These are phyloP conservation scores for Bucco capensis DNA, from an alignment of 2,113 vertebrate species.

Conservation along the genomic window DNA sequence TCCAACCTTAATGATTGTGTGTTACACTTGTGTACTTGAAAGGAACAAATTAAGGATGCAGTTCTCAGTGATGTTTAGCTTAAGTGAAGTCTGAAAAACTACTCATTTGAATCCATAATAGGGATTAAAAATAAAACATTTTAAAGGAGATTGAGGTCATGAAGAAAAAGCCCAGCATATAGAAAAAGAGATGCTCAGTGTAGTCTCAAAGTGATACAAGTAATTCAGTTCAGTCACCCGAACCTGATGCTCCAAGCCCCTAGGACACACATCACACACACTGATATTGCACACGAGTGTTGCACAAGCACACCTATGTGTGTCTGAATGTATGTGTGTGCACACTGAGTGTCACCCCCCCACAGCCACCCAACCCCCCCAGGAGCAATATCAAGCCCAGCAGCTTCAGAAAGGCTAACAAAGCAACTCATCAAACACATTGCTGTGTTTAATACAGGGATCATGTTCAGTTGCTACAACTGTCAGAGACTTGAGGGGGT, in stretches of 20 bases:
- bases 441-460: not conserved
- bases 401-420: not conserved
- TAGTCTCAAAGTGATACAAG: not conserved
- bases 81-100: not conserved
- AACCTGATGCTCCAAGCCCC: not conserved
- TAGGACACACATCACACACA: accelerated
- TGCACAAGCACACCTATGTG: not conserved
- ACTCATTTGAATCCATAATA: not conserved
- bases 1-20: too few relatives aligned
- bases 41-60: not conserved
- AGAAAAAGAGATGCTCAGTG: not conserved
- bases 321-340: not conserved
- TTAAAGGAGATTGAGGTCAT: not conserved
- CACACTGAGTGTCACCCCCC: accelerated
- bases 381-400: not conserved
- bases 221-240: not conserved
- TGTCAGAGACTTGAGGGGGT: not conserved
- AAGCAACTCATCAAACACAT: not conserved
- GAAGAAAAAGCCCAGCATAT: not conserved
- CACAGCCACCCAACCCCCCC: not conserved
- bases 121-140: not conserved
- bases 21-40: not conserved
- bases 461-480: slow-evolving; percentile 2
- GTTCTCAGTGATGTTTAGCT: not conserved
- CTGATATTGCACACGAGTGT: not conserved